Evolutionary conservation across 2,888 invertebrate genomes (phyloP), one percentile per base, ranked within the genome.

Genomic region (Orthonevra nobilis): DNA sequence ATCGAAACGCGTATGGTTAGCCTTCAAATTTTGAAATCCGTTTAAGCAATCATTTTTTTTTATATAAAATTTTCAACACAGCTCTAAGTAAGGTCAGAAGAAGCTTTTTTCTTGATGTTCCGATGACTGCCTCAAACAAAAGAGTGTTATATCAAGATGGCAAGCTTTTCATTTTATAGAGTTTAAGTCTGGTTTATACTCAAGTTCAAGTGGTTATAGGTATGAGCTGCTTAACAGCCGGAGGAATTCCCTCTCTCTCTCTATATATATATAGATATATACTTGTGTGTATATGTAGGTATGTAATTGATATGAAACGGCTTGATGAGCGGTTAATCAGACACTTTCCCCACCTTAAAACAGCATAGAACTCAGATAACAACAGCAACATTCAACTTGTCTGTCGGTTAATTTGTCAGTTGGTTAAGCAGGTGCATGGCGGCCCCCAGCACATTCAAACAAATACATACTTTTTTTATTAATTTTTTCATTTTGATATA

Each of bases 1-100:
- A 26, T 72, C 64, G 42, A 40, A 40, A 32, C 64, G 50, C 72
- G n/a, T n/a, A n/a, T n/a, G n/a, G n/a, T n/a, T n/a, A n/a, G n/a
- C n/a, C n/a, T n/a, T n/a, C n/a, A n/a, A n/a, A n/a, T n/a, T n/a
- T n/a, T n/a, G 20, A 4, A 44, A 28, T 48, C 32, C 40, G 7
- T 28, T 50, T 50, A 15, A 17, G 26, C 9, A 7, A 23, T 48
- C 12, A 20, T 9, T 23, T 5, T 0, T 1, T n/a, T 26, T 15
- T 28, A 19, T 23, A 34, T n/a, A n/a, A n/a, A n/a, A 20, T n/a
- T n/a, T 3, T 38, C 23, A 9, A 38, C 26, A 9, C 17, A 34
- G 5, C 19, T 7, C 23, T 3, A 7, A 26, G 38, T 5, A 10
- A 10, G 19, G 20, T 36, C 3, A 42, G 42, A 10, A 2, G n/a